A percentile compares a stretch with the other conserved stretches of the same genome.
Evolutionary conservation across 2,797 vertebrate species (phyloP).

Genomic region (Chiloscyllium punctatum): DNA sequence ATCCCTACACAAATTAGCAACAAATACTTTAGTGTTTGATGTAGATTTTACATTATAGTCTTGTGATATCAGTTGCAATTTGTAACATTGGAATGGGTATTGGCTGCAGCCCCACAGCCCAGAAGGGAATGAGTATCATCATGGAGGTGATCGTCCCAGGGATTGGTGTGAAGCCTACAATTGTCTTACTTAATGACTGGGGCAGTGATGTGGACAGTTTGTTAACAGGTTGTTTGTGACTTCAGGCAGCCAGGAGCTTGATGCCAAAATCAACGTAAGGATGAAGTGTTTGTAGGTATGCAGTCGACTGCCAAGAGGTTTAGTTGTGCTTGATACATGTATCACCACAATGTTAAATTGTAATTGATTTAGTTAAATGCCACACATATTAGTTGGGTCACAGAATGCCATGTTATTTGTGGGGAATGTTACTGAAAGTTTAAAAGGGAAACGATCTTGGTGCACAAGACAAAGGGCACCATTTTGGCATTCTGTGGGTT

Average conservation of each 20-base stretch:
- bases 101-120: neutral
- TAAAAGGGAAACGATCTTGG: neutral
- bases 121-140: neutral
- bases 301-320: neutral
- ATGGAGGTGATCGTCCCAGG: neutral
- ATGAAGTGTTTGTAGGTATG: neutral
- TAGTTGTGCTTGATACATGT: neutral
- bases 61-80: neutral
- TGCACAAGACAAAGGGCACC: neutral
- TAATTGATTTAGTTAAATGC: neutral
- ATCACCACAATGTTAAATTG: neutral
- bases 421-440: neutral
- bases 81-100: neutral
- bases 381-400: neutral
- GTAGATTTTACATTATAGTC: neutral
- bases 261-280: neutral
- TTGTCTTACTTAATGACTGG: neutral
- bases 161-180: neutral
- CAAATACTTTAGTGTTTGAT: neutral
- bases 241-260: too few relatives aligned
- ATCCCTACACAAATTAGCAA: neutral
- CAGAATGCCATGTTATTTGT: too few relatives aligned
- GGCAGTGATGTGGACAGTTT: neutral
- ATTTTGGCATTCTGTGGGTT: neutral
- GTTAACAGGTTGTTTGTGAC: too few relatives aligned